Base-by-base conservation (phyloP, 2,888 invertebrate species). In the Mactromeris polynyma region DNA sequence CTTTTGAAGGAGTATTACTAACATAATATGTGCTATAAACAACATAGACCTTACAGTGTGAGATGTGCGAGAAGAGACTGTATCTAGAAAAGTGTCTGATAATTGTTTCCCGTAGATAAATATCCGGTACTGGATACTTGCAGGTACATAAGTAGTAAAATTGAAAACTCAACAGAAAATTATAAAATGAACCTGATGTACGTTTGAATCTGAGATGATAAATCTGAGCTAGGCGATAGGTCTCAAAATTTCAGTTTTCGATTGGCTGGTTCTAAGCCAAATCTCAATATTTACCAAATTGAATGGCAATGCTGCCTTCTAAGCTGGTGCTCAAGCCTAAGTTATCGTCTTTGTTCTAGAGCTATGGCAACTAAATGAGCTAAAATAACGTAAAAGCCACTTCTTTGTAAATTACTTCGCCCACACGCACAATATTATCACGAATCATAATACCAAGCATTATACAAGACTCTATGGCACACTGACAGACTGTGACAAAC, bases 41-140 rank as follows among this genome's bases (percentile, higher is more conserved):
- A 98, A 97, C 46, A 98, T 96, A 95, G 98, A 97, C 46, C 97
- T 98, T 0, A 97, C 96, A 11, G 97, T 97, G 0, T 97, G 97
- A 80, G 98, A 96, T 0, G 97, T 96, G 0, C 97, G 97, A 69
- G 97, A 96, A 0, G 97, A 95, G 14, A 98, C 96, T 0, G 97
- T 97, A 95, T 98, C 98, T 33, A 99, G 97, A 0, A 98, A 98
- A 0, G 98, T 98, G 94, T 98, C 98, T 11, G 98, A 98, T 4
- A 98, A 98, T 0, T 96, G 94, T 91, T 97, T 97, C 0, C 98
- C 98, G 95, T 97, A 98, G 9, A 98, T 97, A 14, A 97, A 96
- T 98, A 98, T 0, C 98, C 98, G 14, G 97, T 97, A 31, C 97
- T 96, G 0, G 98, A 98, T 42, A 98, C 97, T 38, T 98, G 97